Evolutionary conservation across 2,113 vertebrate genomes (phyloP).

Genomic region (Athene cunicularia): DNA sequence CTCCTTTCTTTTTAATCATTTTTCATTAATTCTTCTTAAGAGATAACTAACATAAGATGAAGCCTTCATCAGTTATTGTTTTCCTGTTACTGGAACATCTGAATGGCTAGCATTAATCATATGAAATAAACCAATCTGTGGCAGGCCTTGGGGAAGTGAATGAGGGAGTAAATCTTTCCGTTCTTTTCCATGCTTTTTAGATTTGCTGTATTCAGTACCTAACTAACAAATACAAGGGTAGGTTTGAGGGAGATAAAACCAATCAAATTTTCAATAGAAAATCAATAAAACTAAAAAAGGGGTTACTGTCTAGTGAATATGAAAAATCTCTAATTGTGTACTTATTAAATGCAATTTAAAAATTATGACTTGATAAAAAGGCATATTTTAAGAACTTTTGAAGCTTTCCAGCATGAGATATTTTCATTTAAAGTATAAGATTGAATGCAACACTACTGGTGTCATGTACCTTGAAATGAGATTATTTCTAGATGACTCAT

Average conservation of each 20-base stretch:
- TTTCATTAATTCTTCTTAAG: neutral
- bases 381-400: neutral
- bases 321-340: fast-evolving
- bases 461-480: neutral
- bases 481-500: neutral
- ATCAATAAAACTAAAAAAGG: neutral
- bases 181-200: neutral
- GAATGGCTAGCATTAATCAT: neutral
- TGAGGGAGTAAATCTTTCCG: neutral
- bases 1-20: neutral
- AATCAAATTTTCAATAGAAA: neutral
- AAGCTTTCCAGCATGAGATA: neutral
- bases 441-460: neutral
- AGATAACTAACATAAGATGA: neutral
- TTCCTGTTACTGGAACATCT: neutral
- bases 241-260: neutral
- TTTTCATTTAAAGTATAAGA: neutral
- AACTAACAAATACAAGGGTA: neutral
- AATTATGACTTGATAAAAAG: neutral
- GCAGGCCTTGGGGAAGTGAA: neutral
- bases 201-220: neutral
- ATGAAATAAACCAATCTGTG: neutral
- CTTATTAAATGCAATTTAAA: neutral
- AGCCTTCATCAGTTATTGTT: neutral
- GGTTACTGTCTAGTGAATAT: neutral